Evolutionary conservation across 2,888 invertebrate genomes (phyloP).

Genomic region (Automeris io): DNA sequence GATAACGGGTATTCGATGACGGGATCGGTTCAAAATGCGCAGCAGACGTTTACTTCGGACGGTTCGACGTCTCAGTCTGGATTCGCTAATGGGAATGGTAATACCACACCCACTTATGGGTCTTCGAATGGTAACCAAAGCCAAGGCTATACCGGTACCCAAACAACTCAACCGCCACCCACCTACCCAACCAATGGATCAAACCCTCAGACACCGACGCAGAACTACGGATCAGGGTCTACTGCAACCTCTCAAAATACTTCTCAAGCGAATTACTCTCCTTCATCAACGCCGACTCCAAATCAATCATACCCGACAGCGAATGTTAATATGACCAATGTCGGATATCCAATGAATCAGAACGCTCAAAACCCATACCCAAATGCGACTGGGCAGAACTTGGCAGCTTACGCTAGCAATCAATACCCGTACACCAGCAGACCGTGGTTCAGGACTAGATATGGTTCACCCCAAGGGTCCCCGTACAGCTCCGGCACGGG

Average conservation of each 20-base stretch:
- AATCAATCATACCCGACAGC: conserved; percentile 47
- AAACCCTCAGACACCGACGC: conserved; percentile 35
- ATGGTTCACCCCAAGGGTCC: conserved; percentile 62
- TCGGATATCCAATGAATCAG: conserved; percentile 51
- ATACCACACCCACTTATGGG: conserved; percentile 39
- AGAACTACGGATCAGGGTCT: conserved; percentile 35
- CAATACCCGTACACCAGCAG: conserved; percentile 63
- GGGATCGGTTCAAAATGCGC: conserved; percentile 35
- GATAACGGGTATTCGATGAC: conserved; percentile 47
- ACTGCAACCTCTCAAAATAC: conserved; percentile 45
- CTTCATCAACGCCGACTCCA: conserved; percentile 60
- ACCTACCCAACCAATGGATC: conserved; percentile 51
- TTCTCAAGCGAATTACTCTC: conserved; percentile 52
- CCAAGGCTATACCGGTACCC: conserved; percentile 36
- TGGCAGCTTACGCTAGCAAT: conserved; percentile 67
- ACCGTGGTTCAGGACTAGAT: conserved; percentile 66
- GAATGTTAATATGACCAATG: conserved; percentile 48
- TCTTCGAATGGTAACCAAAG: conserved; percentile 27
- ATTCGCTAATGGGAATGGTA: conserved; percentile 39
- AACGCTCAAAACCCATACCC: conserved; percentile 61
- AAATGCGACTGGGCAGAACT: conserved; percentile 65
- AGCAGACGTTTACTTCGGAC: conserved; percentile 46
- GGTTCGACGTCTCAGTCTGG: conserved; percentile 40
- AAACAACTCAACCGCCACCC: conserved; percentile 46
- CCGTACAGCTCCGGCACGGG: conserved; percentile 49